Evolutionary conservation across 2,113 vertebrate genomes (phyloP).

Genomic region (Callopanchax toddi): DNA sequence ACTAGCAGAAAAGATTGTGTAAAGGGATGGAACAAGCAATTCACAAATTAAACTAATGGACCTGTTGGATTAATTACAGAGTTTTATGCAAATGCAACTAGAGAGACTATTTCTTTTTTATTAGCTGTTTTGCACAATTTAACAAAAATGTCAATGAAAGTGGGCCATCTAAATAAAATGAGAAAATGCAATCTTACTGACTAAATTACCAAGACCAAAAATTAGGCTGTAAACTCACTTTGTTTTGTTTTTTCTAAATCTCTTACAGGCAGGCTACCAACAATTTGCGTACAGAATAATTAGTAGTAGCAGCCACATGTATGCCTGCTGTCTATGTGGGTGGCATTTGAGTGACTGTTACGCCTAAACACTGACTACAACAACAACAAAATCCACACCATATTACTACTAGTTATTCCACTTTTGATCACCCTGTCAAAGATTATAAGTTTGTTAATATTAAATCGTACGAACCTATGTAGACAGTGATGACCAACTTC

Average conservation of each 20-base stretch:
- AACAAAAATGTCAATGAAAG: background rate
- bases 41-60: no score
- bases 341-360: slow-evolving; percentile 6
- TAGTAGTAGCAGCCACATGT: slow-evolving; percentile 26
- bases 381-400: no score
- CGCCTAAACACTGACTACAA: background rate
- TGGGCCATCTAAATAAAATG: background rate
- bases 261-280: no score
- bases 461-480: background rate
- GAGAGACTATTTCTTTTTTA: no score
- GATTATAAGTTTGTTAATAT: background rate
- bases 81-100: no score
- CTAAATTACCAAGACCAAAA: background rate
- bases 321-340: slow-evolving; percentile 17
- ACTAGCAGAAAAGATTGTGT: no score
- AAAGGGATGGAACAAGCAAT: no score
- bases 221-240: background rate
- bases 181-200: background rate
- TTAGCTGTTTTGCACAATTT: background rate
- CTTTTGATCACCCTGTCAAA: no score
- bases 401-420: no score
- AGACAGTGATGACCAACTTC: background rate
- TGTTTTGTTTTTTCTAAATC: no score
- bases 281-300: slow-evolving; percentile 10
- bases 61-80: no score